phyloP scores from a whole-genome alignment of 2,888 invertebrate species.

The Acrocyrtus sp. region DNA sequence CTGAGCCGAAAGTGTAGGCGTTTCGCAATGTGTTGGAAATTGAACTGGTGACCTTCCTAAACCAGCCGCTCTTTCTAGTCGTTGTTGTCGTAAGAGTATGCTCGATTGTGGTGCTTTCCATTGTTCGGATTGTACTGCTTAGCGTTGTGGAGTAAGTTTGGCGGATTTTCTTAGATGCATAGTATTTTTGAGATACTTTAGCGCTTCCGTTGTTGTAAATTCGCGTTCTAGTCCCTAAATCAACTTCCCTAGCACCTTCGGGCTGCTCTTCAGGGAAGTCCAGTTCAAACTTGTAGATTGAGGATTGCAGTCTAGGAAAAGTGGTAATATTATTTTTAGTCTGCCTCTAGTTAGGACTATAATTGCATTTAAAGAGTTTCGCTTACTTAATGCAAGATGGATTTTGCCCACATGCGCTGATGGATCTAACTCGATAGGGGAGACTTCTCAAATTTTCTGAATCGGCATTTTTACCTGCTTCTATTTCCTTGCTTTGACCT shows the following conservation, averaged over 20 bases:
- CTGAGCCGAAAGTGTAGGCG: background rate
- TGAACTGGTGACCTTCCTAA: background rate
- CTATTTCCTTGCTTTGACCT: background rate
- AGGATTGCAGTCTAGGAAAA: background rate
- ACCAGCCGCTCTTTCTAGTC: too few relatives aligned
- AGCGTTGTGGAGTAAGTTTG: background rate
- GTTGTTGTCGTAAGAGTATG: background rate
- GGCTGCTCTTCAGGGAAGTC: too few relatives aligned
- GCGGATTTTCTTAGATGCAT: background rate
- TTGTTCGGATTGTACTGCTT: background rate
- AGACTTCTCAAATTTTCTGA: background rate
- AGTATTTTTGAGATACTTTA: constrained; percentile 5
- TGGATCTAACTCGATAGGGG: background rate
- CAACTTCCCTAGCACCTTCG: background rate
- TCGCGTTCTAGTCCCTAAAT: background rate
- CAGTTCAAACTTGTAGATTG: background rate
- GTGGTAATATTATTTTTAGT: too few relatives aligned
- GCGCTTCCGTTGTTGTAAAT: constrained; percentile 21
- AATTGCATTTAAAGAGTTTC: background rate
- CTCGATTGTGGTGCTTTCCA: background rate
- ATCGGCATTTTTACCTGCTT: background rate
- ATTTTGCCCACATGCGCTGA: background rate
- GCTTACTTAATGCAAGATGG: background rate
- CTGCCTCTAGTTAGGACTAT: too few relatives aligned
- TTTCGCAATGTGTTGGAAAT: background rate